These are phyloP conservation scores for Pedionomus torquatus DNA, from an alignment of 2,113 vertebrate genomes.

Conservation along the genomic window DNA sequence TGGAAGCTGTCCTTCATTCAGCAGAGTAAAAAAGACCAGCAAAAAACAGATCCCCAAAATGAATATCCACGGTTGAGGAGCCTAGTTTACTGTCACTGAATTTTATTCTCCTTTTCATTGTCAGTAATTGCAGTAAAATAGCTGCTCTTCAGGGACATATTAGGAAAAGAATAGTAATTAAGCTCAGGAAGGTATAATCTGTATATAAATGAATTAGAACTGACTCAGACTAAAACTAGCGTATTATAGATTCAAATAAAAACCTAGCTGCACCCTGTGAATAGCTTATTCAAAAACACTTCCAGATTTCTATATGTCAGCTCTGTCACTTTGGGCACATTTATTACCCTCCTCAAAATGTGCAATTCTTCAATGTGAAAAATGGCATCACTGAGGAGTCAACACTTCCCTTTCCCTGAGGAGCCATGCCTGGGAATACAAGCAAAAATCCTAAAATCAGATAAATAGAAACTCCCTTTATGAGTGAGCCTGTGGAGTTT, in stretches of 20 bases:
- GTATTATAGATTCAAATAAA: neutral
- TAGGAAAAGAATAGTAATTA: conserved; percentile 48
- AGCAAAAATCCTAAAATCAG: neutral
- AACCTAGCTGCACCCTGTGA: conserved; percentile 3
- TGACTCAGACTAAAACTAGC: conserved; percentile 4
- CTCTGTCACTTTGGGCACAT: conserved; percentile 3
- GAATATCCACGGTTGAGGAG: neutral
- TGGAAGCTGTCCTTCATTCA: neutral
- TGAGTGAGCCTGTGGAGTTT: neutral
- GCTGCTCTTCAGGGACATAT: neutral
- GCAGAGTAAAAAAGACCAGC: neutral
- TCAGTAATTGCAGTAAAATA: conserved; percentile 40
- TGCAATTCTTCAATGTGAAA: conserved; percentile 32
- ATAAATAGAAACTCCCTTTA: neutral
- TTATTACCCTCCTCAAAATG: conserved; percentile 21
- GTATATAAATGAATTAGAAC: conserved; percentile 42
- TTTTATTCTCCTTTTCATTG: conserved; percentile 24
- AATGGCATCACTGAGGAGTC: neutral
- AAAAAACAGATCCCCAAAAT: neutral
- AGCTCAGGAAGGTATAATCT: conserved; percentile 49
- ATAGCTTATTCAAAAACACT: conserved; percentile 15
- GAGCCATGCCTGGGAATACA: neutral
- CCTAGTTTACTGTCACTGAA: neutral
- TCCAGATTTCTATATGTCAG: conserved; percentile 12
- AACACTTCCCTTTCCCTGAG: conserved; percentile 9